phyloP scores from a whole-genome alignment of 2,113 vertebrate genomes.

The Callipepla californica region DNA sequence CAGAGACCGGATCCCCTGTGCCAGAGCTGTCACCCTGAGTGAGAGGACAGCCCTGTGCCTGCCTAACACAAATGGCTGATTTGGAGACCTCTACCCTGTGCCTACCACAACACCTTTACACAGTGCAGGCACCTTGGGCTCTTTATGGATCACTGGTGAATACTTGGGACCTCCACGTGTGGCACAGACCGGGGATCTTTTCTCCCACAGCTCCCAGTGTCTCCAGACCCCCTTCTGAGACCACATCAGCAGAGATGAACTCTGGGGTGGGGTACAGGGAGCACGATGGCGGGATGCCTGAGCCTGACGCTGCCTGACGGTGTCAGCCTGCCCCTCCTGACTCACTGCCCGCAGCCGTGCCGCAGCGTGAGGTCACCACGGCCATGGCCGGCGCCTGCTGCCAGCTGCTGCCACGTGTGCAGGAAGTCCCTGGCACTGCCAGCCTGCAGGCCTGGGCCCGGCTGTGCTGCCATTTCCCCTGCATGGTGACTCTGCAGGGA shows the following conservation, averaged over 20 bases:
- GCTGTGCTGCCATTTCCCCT: fast-evolving
- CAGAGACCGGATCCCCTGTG: neutral
- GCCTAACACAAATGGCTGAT: neutral
- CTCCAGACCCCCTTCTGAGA: neutral
- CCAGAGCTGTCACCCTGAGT: neutral
- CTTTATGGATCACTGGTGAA: neutral
- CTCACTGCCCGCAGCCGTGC: slow-evolving; percentile 51
- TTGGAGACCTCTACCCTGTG: neutral
- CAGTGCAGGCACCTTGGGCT: fast-evolving
- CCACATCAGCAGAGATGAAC: neutral
- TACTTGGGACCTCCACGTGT: neutral
- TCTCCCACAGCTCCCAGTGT: neutral
- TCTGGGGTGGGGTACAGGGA: neutral
- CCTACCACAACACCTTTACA: neutral
- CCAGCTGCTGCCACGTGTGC: slow-evolving; percentile 35
- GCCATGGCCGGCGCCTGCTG: neutral
- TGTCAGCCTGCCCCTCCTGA: slow-evolving; percentile 68
- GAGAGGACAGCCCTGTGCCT: neutral
- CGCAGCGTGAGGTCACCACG: slow-evolving; percentile 68
- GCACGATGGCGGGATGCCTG: neutral
- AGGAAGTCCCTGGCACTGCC: neutral
- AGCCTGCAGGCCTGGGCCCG: neutral
- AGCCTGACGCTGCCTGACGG: slow-evolving; percentile 70
- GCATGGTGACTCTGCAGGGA: fast-evolving
- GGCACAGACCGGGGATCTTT: neutral